phyloP scores from a whole-genome alignment of 1,140 invertebrate species.

The Drosophila cardini region DNA sequence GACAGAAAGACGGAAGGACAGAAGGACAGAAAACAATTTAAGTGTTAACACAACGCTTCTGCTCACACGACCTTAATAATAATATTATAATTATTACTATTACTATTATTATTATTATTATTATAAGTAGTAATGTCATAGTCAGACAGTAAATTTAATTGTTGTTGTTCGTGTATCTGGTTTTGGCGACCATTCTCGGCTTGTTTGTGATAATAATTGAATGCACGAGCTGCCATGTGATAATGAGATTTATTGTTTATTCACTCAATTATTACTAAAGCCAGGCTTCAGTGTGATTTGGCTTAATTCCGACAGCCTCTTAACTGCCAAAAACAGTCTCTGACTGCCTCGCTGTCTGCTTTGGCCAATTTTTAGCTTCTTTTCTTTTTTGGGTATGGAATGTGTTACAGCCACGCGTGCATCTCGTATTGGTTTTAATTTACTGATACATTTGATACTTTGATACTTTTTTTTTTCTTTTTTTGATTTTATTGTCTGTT shows the following conservation, averaged over 20 bases:
- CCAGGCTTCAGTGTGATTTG: slow-evolving; percentile 26
- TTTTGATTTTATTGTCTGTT: slow-evolving; percentile 12
- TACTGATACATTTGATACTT: background rate
- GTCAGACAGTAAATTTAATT: slow-evolving; percentile 29
- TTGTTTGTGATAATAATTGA: slow-evolving; percentile 71
- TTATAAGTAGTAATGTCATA: slow-evolving; percentile 9
- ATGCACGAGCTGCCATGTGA: slow-evolving; percentile 75
- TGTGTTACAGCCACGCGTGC: slow-evolving; percentile 40
- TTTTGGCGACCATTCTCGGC: slow-evolving; percentile 11
- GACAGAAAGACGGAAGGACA: too few species aligned
- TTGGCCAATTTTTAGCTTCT: slow-evolving; percentile 20
- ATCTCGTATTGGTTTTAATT: background rate
- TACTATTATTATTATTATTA: slow-evolving; percentile 13
- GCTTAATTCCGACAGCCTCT: slow-evolving; percentile 5
- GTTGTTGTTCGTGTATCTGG: slow-evolving; percentile 10
- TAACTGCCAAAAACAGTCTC: background rate
- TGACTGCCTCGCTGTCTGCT: slow-evolving; percentile 29
- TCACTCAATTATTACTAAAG: slow-evolving; percentile 64
- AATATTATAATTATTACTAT: background rate
- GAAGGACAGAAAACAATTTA: background rate
- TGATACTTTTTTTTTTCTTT: background rate
- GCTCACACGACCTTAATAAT: background rate
- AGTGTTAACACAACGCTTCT: too few species aligned
- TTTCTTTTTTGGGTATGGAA: background rate
- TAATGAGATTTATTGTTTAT: slow-evolving; percentile 80